These are phyloP conservation scores for Varroa destructor DNA, from an alignment of 1,140 invertebrate genomes.

Conservation along the genomic window DNA sequence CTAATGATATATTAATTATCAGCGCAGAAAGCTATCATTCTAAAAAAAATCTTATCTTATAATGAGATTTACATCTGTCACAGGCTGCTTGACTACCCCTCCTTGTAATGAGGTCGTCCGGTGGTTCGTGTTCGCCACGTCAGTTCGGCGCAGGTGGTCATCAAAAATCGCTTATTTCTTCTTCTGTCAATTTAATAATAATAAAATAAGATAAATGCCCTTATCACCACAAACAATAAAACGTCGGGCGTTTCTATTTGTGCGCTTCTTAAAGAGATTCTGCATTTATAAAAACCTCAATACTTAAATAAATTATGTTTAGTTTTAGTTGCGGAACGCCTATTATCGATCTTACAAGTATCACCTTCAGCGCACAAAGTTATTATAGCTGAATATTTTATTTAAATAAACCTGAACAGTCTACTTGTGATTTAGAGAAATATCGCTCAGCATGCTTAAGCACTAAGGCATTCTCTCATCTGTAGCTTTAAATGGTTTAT, in stretches of 20 bases:
- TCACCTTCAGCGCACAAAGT: too few relatives aligned
- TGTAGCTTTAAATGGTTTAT: too few relatives aligned
- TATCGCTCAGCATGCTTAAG: too few relatives aligned
- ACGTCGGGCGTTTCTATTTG: not conserved
- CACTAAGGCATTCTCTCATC: too few relatives aligned
- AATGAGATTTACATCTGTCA: not conserved
- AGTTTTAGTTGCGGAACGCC: not conserved
- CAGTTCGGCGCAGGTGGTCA: constrained; percentile 17
- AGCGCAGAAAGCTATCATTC: too few relatives aligned
- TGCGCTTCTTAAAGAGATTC: not conserved
- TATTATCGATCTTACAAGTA: not conserved
- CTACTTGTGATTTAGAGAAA: too few relatives aligned
- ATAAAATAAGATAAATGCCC: not conserved
- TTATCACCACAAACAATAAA: not conserved
- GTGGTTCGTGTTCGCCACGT: not conserved
- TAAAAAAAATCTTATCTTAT: too few relatives aligned
- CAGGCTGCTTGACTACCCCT: constrained; percentile 7
- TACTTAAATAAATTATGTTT: not conserved
- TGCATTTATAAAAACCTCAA: not conserved
- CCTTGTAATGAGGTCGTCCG: not conserved
- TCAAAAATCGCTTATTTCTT: not conserved
- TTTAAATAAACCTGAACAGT: too few relatives aligned
- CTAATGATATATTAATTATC: too few relatives aligned
- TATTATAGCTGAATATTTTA: too few relatives aligned
- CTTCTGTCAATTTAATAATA: not conserved